Evolutionary conservation across 2,797 vertebrate species (phyloP), one percentile per base, ranked within the genome.

Genomic region (Danio choprae): DNA sequence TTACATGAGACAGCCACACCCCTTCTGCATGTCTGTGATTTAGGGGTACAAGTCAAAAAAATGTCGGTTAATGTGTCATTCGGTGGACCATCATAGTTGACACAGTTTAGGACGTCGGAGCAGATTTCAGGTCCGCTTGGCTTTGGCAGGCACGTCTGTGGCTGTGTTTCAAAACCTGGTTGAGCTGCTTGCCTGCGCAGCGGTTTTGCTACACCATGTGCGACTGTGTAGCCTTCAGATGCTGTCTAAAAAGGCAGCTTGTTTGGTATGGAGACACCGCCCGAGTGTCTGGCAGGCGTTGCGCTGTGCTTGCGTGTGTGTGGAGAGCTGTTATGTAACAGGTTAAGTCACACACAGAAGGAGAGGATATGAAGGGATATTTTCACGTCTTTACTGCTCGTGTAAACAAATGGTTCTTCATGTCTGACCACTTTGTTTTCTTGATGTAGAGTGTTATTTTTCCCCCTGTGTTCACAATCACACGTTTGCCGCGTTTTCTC

Each of bases 241-340:
- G 69, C n/a, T 73, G 60, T 64, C 78, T 80, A 48, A 51, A 18
- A 38, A 80, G 69, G 68, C 50, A 40, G 41, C 29, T 12, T 18
- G 10, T 29, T 38, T 15, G 48, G 59, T 56, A 46, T 73, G 44
- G 68, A 76, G 40, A 46, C 11, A n/a, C 63, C 55, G 58, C 55
- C 80, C 38, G 38, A 40, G 40, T 76, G 55, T 76, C 18, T 74
- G 70, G 50, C 62, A 74, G 70, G 12, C 69, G 50, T 56, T 80
- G 69, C 13, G 59, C 59, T 56, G 50, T 38, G 69, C 16, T 44
- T 73, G 79, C 46, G 65, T 72, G 77, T 67, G 44, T 48, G 78
- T 48, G 60, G 41, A 41, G 92, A 85, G 40, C 81, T 87, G 90
- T 96, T 96, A 96, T 91, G 89, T 96, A 96, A 96, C 92, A 91